Conservation (phyloP, 2,113 vertebrate species). For the Psophia crepitans region DNA sequence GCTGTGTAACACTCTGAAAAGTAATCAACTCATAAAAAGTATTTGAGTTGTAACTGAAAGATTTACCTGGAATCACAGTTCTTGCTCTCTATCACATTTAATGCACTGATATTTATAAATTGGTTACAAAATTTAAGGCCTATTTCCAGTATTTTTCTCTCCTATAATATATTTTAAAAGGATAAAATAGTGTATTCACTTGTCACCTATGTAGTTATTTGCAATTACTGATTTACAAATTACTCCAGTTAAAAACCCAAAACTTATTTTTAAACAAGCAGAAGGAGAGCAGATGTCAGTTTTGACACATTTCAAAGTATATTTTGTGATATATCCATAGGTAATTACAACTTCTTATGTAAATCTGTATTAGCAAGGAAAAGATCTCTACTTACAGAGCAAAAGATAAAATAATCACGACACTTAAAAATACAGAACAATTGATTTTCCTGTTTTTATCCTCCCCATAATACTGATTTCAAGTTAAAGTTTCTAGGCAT, state of each 20-base stretch:
- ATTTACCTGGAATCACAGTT: neutral
- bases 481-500: neutral
- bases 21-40: neutral
- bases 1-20: neutral
- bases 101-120: neutral
- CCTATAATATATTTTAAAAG: neutral
- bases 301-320: neutral
- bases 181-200: neutral
- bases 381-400: neutral
- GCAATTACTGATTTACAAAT: neutral
- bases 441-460: neutral
- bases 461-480: neutral
- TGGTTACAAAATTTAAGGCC: neutral
- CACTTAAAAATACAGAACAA: neutral
- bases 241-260: neutral
- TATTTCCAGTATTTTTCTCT: neutral
- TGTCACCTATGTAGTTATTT: neutral
- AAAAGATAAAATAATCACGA: neutral
- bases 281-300: neutral
- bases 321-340: neutral
- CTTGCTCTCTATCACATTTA: neutral
- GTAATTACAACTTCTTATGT: neutral
- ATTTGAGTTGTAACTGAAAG: neutral
- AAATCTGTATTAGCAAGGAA: neutral
- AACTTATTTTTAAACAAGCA: neutral